A percentile compares a stretch with the other conserved stretches of the same genome.
phyloP scores from a whole-genome alignment of 1,140 invertebrate species.

The Bombus breviceps region DNA sequence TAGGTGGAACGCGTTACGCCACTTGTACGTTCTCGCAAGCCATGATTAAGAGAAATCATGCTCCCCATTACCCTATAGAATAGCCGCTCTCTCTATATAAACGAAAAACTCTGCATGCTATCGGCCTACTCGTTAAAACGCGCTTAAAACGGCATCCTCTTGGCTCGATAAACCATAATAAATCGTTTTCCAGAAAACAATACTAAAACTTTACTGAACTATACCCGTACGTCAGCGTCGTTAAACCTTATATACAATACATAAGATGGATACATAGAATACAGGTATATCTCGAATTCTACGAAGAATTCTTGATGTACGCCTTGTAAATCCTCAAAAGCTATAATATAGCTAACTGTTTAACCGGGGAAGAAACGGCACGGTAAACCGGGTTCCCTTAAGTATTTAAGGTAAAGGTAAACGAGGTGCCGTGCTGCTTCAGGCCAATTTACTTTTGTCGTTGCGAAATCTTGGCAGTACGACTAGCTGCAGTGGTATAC shows the following conservation, averaged over 20 bases:
- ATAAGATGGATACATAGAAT: not conserved
- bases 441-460: not conserved
- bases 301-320: too few relatives aligned
- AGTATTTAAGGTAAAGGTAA: not conserved
- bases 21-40: slow-evolving; percentile 4
- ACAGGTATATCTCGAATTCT: too few relatives aligned
- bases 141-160: not conserved
- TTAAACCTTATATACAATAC: not conserved
- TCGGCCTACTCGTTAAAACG: not conserved
- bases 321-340: too few relatives aligned
- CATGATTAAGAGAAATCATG: slow-evolving; percentile 41
- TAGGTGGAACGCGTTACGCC: slow-evolving; percentile 35
- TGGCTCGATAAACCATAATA: too few relatives aligned
- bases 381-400: not conserved
- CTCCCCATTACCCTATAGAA: slow-evolving; percentile 11
- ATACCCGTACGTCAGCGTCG: not conserved
- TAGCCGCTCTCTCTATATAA: not conserved
- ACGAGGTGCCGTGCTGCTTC: not conserved
- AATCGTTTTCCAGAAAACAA: not conserved
- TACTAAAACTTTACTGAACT: too few relatives aligned
- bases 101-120: not conserved
- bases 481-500: not conserved
- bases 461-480: not conserved
- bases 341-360: too few relatives aligned
- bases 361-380: not conserved